A percentile compares a stretch with the other conserved stretches of the same genome.
Conservation (phyloP, 2,888 invertebrate species). For the Axea sp. region DNA sequence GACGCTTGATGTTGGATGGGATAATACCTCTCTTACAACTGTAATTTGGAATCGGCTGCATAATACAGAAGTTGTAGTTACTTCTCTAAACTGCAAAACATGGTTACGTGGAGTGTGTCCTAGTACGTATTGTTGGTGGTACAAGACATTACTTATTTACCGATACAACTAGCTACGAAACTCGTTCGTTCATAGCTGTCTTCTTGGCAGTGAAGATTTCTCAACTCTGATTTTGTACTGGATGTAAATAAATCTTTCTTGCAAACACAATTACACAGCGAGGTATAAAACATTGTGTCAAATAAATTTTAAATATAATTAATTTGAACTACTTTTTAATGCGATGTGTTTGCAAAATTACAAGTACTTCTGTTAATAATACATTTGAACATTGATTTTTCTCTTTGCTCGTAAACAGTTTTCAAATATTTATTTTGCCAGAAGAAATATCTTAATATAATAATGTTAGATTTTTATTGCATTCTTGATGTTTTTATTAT, state of each 20-base stretch:
- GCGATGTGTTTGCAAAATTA: background rate
- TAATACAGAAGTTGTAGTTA: constrained; percentile 71
- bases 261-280: constrained; percentile 3
- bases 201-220: constrained; percentile 40
- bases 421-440: background rate
- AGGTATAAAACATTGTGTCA: constrained; percentile 19
- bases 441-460: background rate
- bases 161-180: constrained; percentile 39
- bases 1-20: constrained; percentile 19
- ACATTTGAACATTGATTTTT: background rate
- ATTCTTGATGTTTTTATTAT: background rate
- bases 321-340: constrained; percentile 2
- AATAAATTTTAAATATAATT: constrained; percentile 20
- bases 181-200: constrained; percentile 48
- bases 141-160: constrained; percentile 51
- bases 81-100: constrained; percentile 73
- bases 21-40: constrained; percentile 32
- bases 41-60: constrained; percentile 64
- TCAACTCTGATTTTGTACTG: constrained; percentile 28
- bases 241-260: constrained; percentile 38
- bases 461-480: constrained; percentile 3
- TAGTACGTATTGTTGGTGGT: constrained; percentile 34
- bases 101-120: constrained; percentile 62
- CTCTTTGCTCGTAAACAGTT: background rate
- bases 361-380: background rate